These are phyloP conservation scores for Onychomys arenicola DNA, from an alignment of 2,797 vertebrate species.

Conservation along the genomic window DNA sequence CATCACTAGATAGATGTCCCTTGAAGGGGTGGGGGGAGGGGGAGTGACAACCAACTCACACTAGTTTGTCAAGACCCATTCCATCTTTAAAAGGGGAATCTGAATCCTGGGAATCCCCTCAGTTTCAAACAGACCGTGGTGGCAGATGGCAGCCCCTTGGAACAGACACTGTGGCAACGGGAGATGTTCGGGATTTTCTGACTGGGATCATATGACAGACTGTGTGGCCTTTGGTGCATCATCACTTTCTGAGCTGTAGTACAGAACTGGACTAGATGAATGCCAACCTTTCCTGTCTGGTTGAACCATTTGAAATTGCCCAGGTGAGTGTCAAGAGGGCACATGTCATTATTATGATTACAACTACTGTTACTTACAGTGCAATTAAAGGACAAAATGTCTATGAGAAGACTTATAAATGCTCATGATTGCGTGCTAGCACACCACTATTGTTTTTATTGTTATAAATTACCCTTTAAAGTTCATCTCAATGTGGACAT, in stretches of 20 bases:
- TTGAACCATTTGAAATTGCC: neutral
- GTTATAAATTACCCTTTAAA: neutral
- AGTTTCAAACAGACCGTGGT: neutral
- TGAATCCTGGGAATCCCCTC: neutral
- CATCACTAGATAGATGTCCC: neutral
- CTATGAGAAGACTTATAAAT: neutral
- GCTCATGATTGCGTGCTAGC: neutral
- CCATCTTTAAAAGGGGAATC: neutral
- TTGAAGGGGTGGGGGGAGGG: neutral
- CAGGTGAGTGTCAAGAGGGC: neutral
- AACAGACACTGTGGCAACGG: neutral
- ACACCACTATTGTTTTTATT: neutral
- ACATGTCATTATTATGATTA: neutral
- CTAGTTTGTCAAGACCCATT: neutral
- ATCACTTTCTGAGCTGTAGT: neutral
- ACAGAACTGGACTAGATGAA: neutral
- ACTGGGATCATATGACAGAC: neutral
- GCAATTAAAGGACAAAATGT: neutral
- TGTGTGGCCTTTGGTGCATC: accelerated
- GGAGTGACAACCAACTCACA: neutral
- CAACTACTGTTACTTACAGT: neutral
- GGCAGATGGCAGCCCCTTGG: too few relatives aligned
- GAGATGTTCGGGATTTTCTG: neutral
- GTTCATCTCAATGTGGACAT: neutral
- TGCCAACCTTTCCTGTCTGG: neutral